These are phyloP conservation scores for Prunella himalayana DNA, from an alignment of 2,113 vertebrate species.

Conservation along the genomic window DNA sequence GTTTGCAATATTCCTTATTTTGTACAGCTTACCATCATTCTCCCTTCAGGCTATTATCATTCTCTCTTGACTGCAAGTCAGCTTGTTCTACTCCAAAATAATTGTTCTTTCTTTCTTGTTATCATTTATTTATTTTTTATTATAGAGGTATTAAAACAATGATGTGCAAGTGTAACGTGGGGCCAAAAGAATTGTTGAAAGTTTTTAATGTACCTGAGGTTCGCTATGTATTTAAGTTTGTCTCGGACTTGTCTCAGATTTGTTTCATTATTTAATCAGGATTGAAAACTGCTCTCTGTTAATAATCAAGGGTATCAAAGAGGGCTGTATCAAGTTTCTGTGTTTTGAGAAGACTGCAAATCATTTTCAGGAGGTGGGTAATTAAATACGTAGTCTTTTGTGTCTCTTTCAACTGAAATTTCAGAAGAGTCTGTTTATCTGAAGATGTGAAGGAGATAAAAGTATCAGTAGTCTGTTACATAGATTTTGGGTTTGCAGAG, in stretches of 20 bases:
- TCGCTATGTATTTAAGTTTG: background rate
- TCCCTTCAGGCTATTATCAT: background rate
- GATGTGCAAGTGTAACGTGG: background rate
- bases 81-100: background rate
- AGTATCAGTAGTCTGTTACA: background rate
- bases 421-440: slow-evolving; percentile 1
- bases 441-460: slow-evolving; percentile 22
- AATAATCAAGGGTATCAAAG: slow-evolving; percentile 12
- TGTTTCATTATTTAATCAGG: background rate
- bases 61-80: background rate
- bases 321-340: background rate
- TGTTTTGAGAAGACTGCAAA: slow-evolving; percentile 33
- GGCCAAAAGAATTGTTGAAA: background rate
- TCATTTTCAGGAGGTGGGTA: background rate
- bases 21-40: background rate
- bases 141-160: background rate
- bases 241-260: background rate
- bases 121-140: background rate
- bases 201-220: background rate
- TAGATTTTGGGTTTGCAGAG: background rate
- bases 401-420: slow-evolving; percentile 23
- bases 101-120: accelerated
- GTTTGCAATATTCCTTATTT: background rate
- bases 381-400: background rate
- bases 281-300: background rate